Conservation (phyloP, 1,140 invertebrate genomes). For the Leptestheria dahalacensis region DNA sequence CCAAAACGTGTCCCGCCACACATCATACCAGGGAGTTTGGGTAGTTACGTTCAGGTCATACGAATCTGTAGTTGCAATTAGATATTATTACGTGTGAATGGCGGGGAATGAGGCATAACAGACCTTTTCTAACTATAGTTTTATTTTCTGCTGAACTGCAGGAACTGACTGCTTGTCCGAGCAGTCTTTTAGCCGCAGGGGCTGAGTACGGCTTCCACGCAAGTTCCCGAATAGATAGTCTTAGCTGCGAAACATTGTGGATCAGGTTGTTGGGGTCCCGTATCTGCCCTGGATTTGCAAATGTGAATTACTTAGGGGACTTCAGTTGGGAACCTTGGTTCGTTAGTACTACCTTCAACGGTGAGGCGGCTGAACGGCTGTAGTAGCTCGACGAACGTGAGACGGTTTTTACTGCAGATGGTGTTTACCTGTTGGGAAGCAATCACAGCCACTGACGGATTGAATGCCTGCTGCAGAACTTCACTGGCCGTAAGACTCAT, state of each 20-base stretch:
- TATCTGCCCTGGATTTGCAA: neutral
- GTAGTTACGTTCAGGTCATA: neutral
- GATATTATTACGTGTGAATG: neutral
- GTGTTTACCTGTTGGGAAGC: slow-evolving; percentile 64
- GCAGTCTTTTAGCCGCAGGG: neutral
- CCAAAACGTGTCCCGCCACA: slow-evolving; percentile 84
- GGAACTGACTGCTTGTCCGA: neutral
- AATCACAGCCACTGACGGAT: slow-evolving; percentile 70
- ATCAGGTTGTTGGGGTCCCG: neutral
- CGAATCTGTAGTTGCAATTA: neutral
- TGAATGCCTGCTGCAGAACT: slow-evolving; percentile 77
- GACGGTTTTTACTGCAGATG: slow-evolving; percentile 75
- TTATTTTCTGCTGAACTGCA: slow-evolving; percentile 1
- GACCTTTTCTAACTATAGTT: neutral
- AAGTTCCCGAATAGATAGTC: neutral
- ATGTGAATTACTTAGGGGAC: neutral
- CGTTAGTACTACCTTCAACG: slow-evolving; percentile 14
- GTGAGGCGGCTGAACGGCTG: slow-evolving; percentile 73
- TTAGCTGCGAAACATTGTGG: neutral
- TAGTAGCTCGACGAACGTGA: slow-evolving; percentile 73
- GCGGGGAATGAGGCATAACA: neutral
- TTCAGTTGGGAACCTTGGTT: neutral
- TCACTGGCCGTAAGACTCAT: slow-evolving; percentile 38
- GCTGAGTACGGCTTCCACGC: slow-evolving; percentile 1
- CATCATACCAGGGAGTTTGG: slow-evolving; percentile 73